phyloP scores from a whole-genome alignment of 2,888 invertebrate species.

The Sphecodes monilicornis region DNA sequence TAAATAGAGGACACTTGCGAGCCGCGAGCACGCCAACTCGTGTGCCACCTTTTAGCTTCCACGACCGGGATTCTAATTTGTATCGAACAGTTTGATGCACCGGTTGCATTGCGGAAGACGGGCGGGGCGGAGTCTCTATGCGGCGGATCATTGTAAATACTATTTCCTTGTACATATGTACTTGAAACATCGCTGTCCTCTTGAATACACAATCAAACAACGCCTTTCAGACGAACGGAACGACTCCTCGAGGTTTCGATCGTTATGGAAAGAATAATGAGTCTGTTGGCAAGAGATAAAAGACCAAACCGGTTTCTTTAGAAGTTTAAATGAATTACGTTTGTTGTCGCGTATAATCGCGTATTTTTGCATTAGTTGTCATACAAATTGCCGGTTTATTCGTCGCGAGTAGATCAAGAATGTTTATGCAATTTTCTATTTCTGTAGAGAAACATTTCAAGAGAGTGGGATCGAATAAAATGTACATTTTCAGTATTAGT shows the following conservation, averaged over 20 bases:
- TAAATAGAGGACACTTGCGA: constrained; percentile 30
- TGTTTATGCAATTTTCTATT: neutral
- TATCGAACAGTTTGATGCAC: neutral
- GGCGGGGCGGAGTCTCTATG: neutral
- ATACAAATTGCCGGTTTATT: neutral
- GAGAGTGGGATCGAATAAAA: too few relatives aligned
- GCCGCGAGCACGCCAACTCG: neutral
- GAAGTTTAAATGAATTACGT: constrained; percentile 1
- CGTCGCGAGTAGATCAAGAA: neutral
- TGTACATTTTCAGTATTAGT: too few relatives aligned
- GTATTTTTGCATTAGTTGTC: neutral
- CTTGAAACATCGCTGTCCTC: neutral
- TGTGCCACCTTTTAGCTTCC: constrained; percentile 19
- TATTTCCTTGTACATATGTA: neutral
- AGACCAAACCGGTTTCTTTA: neutral
- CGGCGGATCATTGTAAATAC: neutral
- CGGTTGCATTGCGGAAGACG: neutral
- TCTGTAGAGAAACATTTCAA: neutral
- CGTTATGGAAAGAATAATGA: constrained; percentile 8
- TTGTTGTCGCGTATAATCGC: neutral
- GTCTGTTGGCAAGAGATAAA: neutral
- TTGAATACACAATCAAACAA: constrained; percentile 10
- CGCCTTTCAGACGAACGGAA: neutral
- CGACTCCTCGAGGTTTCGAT: constrained; percentile 2
- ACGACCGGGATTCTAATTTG: neutral